Evolutionary conservation across 2,113 vertebrate genomes (phyloP).

Genomic region (Hiodon alosoides): DNA sequence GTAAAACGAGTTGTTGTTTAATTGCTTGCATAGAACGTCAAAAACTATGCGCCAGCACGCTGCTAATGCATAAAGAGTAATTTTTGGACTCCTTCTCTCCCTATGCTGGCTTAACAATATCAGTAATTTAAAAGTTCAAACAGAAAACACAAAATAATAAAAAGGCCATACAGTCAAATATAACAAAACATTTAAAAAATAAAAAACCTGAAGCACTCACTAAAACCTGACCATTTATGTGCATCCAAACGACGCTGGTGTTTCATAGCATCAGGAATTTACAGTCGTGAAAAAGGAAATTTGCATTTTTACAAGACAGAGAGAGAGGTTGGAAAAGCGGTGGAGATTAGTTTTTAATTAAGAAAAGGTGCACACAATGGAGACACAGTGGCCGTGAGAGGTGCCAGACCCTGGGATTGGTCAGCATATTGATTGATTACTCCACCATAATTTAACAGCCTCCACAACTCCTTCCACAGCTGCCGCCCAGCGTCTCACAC

Average conservation of each 20-base stretch:
- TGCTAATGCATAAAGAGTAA: too few species aligned
- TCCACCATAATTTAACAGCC: conserved; percentile 63
- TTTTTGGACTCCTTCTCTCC: too few species aligned
- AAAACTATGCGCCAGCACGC: too few species aligned
- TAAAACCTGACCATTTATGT: conserved; percentile 41
- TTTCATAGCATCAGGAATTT: conserved; percentile 62
- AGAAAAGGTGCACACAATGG: too few species aligned
- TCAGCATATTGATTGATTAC: conserved; percentile 44
- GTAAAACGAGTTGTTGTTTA: too few species aligned
- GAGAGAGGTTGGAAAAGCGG: conserved; percentile 9
- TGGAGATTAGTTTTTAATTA: too few species aligned
- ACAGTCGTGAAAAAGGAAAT: conserved; percentile 26
- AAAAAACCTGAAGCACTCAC: conserved; percentile 21
- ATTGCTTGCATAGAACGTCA: too few species aligned
- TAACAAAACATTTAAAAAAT: conserved; percentile 28
- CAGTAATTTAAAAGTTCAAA: neutral
- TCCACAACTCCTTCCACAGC: conserved; percentile 85
- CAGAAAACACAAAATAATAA: conserved; percentile 38
- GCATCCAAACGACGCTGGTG: conserved; percentile 42
- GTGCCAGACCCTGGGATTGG: too few species aligned
- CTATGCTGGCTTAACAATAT: neutral
- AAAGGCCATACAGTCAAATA: conserved; percentile 40
- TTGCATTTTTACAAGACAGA: conserved; percentile 11
- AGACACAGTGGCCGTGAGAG: too few species aligned
- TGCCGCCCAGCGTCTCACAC: conserved; percentile 70